These are phyloP conservation scores for Eudemis profundana DNA, from an alignment of 2,888 invertebrate species.

Conservation along the genomic window DNA sequence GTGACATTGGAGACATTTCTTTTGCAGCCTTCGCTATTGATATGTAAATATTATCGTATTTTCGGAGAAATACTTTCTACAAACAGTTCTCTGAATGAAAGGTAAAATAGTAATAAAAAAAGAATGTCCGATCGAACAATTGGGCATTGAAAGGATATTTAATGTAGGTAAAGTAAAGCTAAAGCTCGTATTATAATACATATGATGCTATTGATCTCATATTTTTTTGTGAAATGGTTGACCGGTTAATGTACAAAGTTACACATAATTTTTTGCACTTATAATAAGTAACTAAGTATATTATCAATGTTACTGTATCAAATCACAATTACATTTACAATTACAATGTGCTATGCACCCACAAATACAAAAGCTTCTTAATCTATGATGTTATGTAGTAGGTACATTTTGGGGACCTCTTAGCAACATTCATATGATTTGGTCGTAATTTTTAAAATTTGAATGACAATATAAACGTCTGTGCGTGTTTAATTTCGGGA, in stretches of 20 bases:
- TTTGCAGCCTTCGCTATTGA: constrained; percentile 14
- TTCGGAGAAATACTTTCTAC: background rate
- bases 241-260: no score
- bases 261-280: no score
- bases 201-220: no score
- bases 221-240: no score
- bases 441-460: constrained; percentile 26
- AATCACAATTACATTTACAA: background rate
- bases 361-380: background rate
- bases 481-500: constrained; percentile 37
- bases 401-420: background rate
- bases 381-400: background rate
- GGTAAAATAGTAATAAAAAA: background rate
- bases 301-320: background rate
- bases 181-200: no score
- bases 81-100: constrained; percentile 4
- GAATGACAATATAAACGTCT: constrained; percentile 29
- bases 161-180: background rate
- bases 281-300: no score
- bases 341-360: background rate
- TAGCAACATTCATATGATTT: constrained; percentile 16
- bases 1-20: constrained; percentile 36
- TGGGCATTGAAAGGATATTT: background rate
- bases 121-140: no score
- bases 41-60: constrained; percentile 27